Conservation (phyloP, 2,113 vertebrate genomes). For the Mormoops blainvillei region DNA sequence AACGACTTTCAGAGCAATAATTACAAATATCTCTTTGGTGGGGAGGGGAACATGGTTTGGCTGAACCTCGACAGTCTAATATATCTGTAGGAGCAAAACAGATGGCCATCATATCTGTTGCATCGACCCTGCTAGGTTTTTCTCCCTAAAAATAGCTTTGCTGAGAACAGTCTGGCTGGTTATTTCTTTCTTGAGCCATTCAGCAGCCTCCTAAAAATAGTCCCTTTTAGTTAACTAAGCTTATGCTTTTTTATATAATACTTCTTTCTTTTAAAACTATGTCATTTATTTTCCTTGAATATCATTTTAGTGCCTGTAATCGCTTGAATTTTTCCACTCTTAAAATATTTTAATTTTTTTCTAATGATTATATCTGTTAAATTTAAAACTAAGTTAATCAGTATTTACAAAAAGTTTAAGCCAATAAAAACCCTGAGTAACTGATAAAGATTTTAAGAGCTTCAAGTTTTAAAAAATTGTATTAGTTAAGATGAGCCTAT, state of each 20-base stretch:
- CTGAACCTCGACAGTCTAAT: not conserved
- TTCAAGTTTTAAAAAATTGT: not conserved
- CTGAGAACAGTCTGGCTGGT: not conserved
- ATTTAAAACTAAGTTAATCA: not conserved
- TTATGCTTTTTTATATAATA: not conserved
- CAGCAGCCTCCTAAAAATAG: not conserved
- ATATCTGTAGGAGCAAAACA: not conserved
- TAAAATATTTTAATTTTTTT: not conserved
- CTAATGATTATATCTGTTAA: not conserved
- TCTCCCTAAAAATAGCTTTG: slow-evolving; percentile 24
- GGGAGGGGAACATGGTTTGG: not conserved
- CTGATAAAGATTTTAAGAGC: not conserved
- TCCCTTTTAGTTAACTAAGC: not conserved
- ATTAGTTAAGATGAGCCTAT: not conserved
- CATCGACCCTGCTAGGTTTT: not conserved
- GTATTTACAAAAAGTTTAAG: not conserved
- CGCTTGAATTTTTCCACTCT: not conserved
- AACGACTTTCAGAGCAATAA: not conserved
- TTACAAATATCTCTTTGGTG: not conserved
- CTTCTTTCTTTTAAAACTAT: not conserved
- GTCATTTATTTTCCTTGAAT: not conserved
- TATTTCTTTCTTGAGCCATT: not conserved
- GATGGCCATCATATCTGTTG: not conserved
- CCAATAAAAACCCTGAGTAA: not conserved
- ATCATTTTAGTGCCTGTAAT: not conserved